Evolutionary conservation across 64 coral and sea anemone species (phyloP).

Genomic region (Porites lutea): DNA sequence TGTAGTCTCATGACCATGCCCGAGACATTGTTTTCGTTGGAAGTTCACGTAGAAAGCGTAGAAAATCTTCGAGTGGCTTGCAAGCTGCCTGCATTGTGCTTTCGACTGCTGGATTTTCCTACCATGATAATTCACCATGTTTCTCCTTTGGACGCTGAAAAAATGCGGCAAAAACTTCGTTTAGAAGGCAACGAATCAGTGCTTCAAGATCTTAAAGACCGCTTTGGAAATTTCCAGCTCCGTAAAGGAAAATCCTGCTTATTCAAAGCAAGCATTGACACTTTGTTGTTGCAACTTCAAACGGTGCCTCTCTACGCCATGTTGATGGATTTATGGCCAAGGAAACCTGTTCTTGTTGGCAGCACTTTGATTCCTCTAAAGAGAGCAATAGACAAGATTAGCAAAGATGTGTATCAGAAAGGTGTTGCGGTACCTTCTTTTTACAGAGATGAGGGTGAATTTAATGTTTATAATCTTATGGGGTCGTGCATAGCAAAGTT

Average conservation of each 20-base stretch:
- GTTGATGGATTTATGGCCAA: conserved; percentile 87
- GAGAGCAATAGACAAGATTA: conserved; percentile 70
- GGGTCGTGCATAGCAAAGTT: conserved; percentile 75
- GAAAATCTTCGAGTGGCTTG: conserved; percentile 69
- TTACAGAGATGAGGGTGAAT: conserved; percentile 76
- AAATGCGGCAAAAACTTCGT: conserved; percentile 67
- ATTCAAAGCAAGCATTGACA: conserved; percentile 75
- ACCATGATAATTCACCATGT: conserved; percentile 86
- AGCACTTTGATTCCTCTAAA: conserved; percentile 86
- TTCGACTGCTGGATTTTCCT: conserved; percentile 94
- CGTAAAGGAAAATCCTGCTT: conserved; percentile 95
- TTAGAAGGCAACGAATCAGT: conserved; percentile 38
- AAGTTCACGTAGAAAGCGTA: conserved; percentile 87
- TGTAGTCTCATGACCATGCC: neutral
- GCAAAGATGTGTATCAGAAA: conserved; percentile 62
- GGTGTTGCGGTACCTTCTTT: conserved; percentile 83
- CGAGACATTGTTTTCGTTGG: conserved; percentile 94
- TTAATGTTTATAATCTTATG: conserved; percentile 91
- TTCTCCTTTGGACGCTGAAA: conserved; percentile 46
- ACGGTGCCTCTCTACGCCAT: conserved; percentile 87
- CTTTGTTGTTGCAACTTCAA: conserved; percentile 65
- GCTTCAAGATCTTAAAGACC: conserved; percentile 69
- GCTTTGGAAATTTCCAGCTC: conserved; percentile 70
- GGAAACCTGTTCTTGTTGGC: conserved; percentile 76
- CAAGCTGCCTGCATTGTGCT: conserved; percentile 80